phyloP scores from a whole-genome alignment of 2,113 vertebrate species.

The Anolis sagrei region DNA sequence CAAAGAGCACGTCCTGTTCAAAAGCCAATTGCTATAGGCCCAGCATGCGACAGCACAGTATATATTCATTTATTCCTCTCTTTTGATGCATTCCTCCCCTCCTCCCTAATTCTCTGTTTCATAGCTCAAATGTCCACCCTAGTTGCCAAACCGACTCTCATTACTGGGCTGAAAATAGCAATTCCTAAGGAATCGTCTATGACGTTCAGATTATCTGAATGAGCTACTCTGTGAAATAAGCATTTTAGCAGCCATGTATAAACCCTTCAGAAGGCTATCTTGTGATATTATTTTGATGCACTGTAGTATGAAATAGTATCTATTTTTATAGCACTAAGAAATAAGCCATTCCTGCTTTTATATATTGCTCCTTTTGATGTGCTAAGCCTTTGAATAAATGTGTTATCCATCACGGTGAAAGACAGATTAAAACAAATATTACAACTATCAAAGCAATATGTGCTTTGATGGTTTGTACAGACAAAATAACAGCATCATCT shows the following conservation, averaged over 20 bases:
- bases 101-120: neutral
- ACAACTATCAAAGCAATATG: neutral
- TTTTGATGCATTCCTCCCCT: neutral
- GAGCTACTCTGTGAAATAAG: neutral
- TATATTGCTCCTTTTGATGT: neutral
- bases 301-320: fast-evolving
- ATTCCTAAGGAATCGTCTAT: neutral
- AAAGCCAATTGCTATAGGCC: no score
- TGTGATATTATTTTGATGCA: neutral
- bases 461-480: neutral
- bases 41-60: no score
- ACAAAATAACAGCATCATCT: neutral
- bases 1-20: no score
- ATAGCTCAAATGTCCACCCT: neutral
- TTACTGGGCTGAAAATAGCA: neutral
- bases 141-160: fast-evolving
- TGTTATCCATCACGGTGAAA: neutral
- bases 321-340: neutral
- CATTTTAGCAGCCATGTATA: neutral
- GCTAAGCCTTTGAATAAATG: neutral
- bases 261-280: neutral
- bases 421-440: constrained; percentile 16
- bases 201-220: neutral
- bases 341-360: neutral
- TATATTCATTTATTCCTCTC: neutral